Base-by-base conservation (phyloP, 2,797 vertebrate species). In the Mionectes olivaceus region DNA sequence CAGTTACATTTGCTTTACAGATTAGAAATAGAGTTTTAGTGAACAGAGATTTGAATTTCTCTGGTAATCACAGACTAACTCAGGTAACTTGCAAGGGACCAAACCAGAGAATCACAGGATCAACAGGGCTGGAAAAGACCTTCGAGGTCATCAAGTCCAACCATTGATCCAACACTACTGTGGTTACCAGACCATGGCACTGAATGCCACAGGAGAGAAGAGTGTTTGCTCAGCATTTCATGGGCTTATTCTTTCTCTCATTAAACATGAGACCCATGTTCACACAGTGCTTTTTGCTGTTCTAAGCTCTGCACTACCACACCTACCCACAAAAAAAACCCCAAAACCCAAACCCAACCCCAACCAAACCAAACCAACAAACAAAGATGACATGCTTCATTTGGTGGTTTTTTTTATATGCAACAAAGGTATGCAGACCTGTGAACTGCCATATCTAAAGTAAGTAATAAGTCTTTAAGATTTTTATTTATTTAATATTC, bases 241-340 rank as follows among this genome's bases (percentile, higher is more conserved):
- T 8, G 11, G 33, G 6, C 1, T 87, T 27, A n/a, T 39, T 19
- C 27, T 68, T 68, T 85, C 44, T 49, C 11, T 74, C 13, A 4
- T 46, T 61, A 89, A 68, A 57, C 1, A 4, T 5, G 5, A 76
- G 27, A 55, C 8, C n/a, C 52, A 4, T 44, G 4, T 25, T 67
- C 33, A 70, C 13, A 27, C 7, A 11, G 18, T 28, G 4, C 3
- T 41, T 81, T 80, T 52, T 87, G 9, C 39, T 60, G 39, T 25
- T 78, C 83, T 56, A 32, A 69, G n/a, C 15, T 56, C 41, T 60
- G 28, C 21, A 32, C 35, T 73, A 28, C n/a, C 44, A 33, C 4
- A 33, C 7, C n/a, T 18, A 21, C 18, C 27, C 33, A 25, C 3
- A 46, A 5, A 52, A 32, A 33, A 33, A 25, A 0, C 1, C 12